A percentile compares a stretch with the other conserved stretches of the same genome.
Evolutionary conservation across 2,888 invertebrate genomes (phyloP).

Genomic region (Phaonia tiefii): DNA sequence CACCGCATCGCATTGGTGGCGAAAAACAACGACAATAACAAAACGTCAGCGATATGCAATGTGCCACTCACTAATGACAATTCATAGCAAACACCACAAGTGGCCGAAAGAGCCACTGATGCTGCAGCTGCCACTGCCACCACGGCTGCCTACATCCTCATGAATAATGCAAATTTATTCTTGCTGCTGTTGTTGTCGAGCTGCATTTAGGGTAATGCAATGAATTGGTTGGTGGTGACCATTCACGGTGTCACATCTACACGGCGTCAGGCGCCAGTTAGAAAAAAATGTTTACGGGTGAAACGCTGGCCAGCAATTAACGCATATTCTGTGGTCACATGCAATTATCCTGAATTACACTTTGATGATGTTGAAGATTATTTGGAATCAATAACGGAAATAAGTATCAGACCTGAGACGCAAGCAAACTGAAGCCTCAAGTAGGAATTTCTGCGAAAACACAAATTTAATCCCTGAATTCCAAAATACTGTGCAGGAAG

Average conservation of each 20-base stretch:
- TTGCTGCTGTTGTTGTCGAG: slow-evolving; percentile 41
- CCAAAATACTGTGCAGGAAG: no score
- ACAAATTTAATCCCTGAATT: no score
- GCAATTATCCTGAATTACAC: slow-evolving; percentile 2
- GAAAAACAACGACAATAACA: slow-evolving; percentile 28
- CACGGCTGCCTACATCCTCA: slow-evolving; percentile 45
- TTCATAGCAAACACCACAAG: slow-evolving; percentile 60
- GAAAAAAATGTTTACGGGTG: slow-evolving; percentile 27
- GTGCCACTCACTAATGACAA: slow-evolving; percentile 60
- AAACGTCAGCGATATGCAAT: slow-evolving; percentile 44
- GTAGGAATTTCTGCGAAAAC: no score
- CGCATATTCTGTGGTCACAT: slow-evolving; percentile 48
- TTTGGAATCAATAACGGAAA: slow-evolving; percentile 14
- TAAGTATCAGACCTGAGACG: no score
- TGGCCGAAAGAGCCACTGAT: slow-evolving; percentile 13
- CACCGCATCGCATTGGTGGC: slow-evolving; percentile 54
- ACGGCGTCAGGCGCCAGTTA: slow-evolving; percentile 22
- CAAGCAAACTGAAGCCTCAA: no score
- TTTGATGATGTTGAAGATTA: slow-evolving; percentile 13
- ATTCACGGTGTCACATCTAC: slow-evolving; percentile 37
- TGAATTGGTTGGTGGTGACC: slow-evolving; percentile 56
- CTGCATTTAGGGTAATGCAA: slow-evolving; percentile 63
- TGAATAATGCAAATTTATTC: slow-evolving; percentile 64
- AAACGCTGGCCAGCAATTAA: slow-evolving; percentile 47
- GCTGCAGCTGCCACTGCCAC: slow-evolving; percentile 28